phyloP scores from a whole-genome alignment of 2,797 vertebrate genomes.

The Molossus alvarezi region DNA sequence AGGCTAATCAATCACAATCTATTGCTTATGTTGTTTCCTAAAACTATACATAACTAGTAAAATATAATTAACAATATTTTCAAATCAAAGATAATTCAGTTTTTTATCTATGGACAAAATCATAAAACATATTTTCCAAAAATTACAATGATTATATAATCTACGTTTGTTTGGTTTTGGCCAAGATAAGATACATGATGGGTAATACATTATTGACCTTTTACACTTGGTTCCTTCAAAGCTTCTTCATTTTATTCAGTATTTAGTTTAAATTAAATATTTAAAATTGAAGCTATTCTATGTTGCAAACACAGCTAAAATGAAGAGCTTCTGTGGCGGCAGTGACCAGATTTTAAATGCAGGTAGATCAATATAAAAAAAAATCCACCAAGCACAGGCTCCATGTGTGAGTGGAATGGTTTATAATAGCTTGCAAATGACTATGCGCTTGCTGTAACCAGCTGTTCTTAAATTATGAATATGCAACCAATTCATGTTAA shows the following conservation, averaged over 20 bases:
- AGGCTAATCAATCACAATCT: constrained; percentile 69
- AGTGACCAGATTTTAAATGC: constrained; percentile 96
- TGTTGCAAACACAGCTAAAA: constrained; percentile 96
- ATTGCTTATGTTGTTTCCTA: constrained; percentile 59
- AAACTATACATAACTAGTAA: constrained; percentile 57
- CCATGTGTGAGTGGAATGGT: constrained; percentile 89
- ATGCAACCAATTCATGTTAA: constrained; percentile 91
- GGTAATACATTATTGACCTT: constrained; percentile 82
- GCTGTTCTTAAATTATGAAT: constrained; percentile 95
- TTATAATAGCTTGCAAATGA: constrained; percentile 92
- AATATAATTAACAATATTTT: constrained; percentile 67
- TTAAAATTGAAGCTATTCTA: constrained; percentile 93
- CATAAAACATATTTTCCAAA: constrained; percentile 67
- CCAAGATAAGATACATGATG: constrained; percentile 69
- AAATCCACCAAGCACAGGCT: constrained; percentile 88
- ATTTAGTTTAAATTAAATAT: constrained; percentile 95
- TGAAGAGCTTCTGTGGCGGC: constrained; percentile 94
- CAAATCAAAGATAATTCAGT: constrained; percentile 59
- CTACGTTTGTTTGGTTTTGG: constrained; percentile 45
- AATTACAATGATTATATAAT: constrained; percentile 70
- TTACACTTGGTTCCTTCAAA: constrained; percentile 84
- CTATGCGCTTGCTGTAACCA: constrained; percentile 91
- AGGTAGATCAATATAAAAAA: constrained; percentile 94
- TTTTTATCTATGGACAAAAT: constrained; percentile 76
- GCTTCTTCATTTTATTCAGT: constrained; percentile 90